phyloP scores from a whole-genome alignment of 1,140 invertebrate species.

The Hypsibius dujardini region DNA sequence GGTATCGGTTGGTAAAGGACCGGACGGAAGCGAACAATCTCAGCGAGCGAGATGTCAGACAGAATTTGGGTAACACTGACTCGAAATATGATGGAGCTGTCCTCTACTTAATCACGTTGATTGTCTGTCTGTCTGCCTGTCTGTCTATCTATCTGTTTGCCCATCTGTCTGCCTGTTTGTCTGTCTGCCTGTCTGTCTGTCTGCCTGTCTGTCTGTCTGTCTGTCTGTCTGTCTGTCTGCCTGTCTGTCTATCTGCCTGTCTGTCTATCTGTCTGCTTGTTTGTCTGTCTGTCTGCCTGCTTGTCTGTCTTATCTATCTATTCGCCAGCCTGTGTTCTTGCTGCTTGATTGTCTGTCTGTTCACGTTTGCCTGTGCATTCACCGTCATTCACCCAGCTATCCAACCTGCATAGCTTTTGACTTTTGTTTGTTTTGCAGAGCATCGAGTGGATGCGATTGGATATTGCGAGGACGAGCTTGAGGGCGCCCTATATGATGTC shows the following conservation, averaged over 20 bases:
- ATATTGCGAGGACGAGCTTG: conserved; percentile 1
- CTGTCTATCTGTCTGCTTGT: too few relatives aligned
- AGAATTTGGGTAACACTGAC: not conserved
- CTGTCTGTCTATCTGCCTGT: too few relatives aligned
- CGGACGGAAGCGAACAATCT: not conserved
- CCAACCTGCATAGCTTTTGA: not conserved
- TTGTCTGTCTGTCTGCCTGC: not conserved
- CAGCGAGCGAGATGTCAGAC: not conserved
- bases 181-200: too few relatives aligned
- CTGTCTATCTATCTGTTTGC: not conserved
- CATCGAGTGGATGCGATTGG: not conserved
- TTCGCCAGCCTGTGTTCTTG: not conserved
- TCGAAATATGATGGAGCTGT: too few relatives aligned
- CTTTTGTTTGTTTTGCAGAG: not conserved
- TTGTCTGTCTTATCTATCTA: not conserved
- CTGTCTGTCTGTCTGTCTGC: too few relatives aligned
- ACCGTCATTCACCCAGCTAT: not conserved
- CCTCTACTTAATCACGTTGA: too few relatives aligned
- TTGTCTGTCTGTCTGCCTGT: not conserved
- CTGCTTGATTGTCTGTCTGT: not conserved
- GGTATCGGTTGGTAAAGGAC: not conserved
- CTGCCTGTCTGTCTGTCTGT: too few relatives aligned
- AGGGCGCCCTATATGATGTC: conserved; percentile 4
- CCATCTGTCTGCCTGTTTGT: not conserved
- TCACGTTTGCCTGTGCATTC: too few relatives aligned